Percentiles rank a stretch among this genome's conserved stretches.
Evolutionary conservation across 1,140 invertebrate species (phyloP).

Genomic region (Lordiphosa mommai): DNA sequence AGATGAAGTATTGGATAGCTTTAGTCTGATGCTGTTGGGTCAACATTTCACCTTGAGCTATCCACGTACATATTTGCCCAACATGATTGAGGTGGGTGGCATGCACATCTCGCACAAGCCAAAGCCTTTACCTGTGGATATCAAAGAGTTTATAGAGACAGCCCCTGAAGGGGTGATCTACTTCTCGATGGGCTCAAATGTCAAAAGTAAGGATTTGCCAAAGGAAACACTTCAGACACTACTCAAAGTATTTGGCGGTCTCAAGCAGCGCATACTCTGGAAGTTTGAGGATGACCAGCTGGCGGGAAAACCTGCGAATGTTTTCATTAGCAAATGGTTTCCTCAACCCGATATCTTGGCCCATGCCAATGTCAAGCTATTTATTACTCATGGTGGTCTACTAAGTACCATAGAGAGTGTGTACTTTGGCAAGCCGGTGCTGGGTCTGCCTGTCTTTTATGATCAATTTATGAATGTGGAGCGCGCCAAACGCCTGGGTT

Average conservation of each 20-base stretch:
- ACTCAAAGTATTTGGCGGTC: conserved; percentile 80
- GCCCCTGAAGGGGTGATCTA: conserved; percentile 84
- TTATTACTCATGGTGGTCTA: conserved; percentile 87
- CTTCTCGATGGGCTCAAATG: conserved; percentile 85
- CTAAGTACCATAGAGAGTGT: conserved; percentile 87
- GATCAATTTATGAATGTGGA: conserved; percentile 83
- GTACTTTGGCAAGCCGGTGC: conserved; percentile 85
- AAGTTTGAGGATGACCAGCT: conserved; percentile 82
- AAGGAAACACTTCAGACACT: conserved; percentile 75
- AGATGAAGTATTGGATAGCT: conserved; percentile 74
- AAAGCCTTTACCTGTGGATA: conserved; percentile 69
- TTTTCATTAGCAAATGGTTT: conserved; percentile 84
- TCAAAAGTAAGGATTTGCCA: conserved; percentile 81
- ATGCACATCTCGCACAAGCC: conserved; percentile 80
- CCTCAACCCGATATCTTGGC: conserved; percentile 86
- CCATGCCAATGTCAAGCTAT: conserved; percentile 85
- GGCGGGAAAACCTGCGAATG: conserved; percentile 82
- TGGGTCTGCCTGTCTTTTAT: conserved; percentile 85
- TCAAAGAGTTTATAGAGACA: conserved; percentile 81
- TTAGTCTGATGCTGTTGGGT: conserved; percentile 81
- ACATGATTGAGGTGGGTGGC: conserved; percentile 80
- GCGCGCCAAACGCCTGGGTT: conserved; percentile 79
- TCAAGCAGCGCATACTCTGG: conserved; percentile 82
- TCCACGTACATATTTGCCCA: conserved; percentile 81
- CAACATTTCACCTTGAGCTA: conserved; percentile 82